phyloP scores from a whole-genome alignment of 2,888 invertebrate genomes.

The Hirtodrosophila confusa region DNA sequence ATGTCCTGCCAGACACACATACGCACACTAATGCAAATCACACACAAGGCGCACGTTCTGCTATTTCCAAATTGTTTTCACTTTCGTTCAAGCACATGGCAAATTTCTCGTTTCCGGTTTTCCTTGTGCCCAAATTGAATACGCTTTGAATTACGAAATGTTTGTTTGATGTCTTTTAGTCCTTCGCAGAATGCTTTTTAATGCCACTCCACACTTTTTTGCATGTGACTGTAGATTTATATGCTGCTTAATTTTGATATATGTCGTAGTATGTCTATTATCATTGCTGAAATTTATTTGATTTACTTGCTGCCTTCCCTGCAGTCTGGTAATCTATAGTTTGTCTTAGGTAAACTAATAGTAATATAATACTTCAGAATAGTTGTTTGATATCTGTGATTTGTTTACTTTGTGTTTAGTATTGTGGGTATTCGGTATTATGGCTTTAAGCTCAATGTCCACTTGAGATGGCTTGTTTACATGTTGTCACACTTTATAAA shows the following conservation, averaged over 20 bases:
- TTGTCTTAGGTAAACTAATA: conserved; percentile 31
- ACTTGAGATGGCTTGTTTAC: conserved; percentile 13
- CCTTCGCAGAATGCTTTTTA: conserved; percentile 58
- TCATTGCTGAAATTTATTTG: conserved; percentile 7
- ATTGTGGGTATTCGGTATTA: conserved; percentile 14
- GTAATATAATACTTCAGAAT: conserved; percentile 8
- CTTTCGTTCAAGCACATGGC: conserved; percentile 56
- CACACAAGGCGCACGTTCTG: conserved; percentile 57
- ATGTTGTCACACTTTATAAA: no score
- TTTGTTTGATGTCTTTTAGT: conserved; percentile 53
- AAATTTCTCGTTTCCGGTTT: conserved; percentile 46
- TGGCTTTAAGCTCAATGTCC: conserved; percentile 4
- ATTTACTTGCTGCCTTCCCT: conserved; percentile 6
- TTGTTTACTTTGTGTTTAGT: conserved; percentile 28
- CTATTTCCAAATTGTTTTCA: conserved; percentile 69
- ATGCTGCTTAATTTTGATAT: conserved; percentile 12
- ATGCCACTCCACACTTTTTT: conserved; percentile 19
- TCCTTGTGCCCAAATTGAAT: conserved; percentile 45
- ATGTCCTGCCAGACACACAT: conserved; percentile 14
- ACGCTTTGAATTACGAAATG: conserved; percentile 48
- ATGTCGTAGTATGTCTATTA: not conserved
- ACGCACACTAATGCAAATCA: conserved; percentile 49
- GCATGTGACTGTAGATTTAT: conserved; percentile 18
- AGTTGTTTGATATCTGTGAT: conserved; percentile 7
- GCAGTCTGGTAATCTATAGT: conserved; percentile 13